Percentiles rank a stretch among this genome's conserved stretches.
Conservation (phyloP, 35 echinoderm and acorn worm genomes). For the Patiria miniata region DNA sequence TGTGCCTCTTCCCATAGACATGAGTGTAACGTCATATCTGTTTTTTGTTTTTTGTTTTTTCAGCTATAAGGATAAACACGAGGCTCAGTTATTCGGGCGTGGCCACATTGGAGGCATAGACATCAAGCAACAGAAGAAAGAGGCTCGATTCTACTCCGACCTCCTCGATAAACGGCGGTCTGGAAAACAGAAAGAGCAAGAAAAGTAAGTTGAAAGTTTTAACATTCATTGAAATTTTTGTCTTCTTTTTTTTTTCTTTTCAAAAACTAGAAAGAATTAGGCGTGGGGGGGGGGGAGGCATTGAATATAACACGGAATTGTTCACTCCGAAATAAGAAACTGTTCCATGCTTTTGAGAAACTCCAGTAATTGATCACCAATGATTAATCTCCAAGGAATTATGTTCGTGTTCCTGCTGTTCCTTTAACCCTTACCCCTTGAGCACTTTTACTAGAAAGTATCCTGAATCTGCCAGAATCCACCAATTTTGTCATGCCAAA, state of each 20-base stretch:
- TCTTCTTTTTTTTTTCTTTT: neutral
- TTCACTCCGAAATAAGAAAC: too few species aligned
- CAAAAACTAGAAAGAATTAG: neutral
- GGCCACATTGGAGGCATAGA: constrained; percentile 94
- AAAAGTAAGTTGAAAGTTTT: constrained; percentile 66
- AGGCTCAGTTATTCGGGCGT: constrained; percentile 89
- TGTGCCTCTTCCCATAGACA: too few species aligned
- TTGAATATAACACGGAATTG: too few species aligned
- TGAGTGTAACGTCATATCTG: too few species aligned
- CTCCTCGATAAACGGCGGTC: constrained; percentile 75
- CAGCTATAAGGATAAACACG: constrained; percentile 90
- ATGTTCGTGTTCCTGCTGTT: too few species aligned
- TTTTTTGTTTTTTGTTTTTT: constrained; percentile 1
- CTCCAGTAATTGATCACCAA: too few species aligned
- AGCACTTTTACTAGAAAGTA: too few species aligned
- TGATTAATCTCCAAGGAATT: too few species aligned
- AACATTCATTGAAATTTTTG: neutral
- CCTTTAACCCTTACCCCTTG: too few species aligned
- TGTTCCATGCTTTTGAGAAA: too few species aligned
- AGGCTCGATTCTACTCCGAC: constrained; percentile 82
- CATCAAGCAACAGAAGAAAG: constrained; percentile 95
- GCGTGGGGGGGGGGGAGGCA: neutral
- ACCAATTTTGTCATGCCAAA: too few species aligned
- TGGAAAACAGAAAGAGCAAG: constrained; percentile 93
- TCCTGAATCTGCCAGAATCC: too few species aligned